Evolutionary conservation across 1,140 invertebrate genomes (phyloP), one percentile per base, ranked within the genome.

Genomic region (Saccostrea echinata): DNA sequence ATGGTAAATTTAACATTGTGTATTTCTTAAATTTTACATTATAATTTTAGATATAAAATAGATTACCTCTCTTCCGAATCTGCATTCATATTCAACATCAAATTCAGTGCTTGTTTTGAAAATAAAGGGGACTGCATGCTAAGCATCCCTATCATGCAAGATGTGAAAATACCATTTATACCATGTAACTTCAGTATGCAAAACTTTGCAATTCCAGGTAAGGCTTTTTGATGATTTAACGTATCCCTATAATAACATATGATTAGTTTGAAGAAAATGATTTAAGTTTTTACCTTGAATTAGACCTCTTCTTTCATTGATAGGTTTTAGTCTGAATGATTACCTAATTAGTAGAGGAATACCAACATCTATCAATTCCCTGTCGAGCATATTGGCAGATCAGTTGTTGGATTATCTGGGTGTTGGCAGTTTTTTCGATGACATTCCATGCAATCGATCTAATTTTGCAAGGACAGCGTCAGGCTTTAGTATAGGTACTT

Each of bases 81-180:
- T 18, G 82, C 80, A 27, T 90, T 83, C 82, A 11, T 86, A 13
- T 81, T 90, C 21, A 88, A 84, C 52, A 52, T 88, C 24, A 84
- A 87, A 13, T n/a, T 90, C 16, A 90, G 87, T 71, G 84, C 88
- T 33, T 90, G 89, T 84, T 88, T 88, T 27, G 87, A 88, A 64
- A 82, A 9, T 16, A 82, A 84, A 52, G 81, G 80, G 4, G 55
- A 64, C 43, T 89, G 88, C 71, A 33, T 33, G 43, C 52, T 84
- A 13, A 55, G 30, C 30, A 24, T 84, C 33, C 24, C 55, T 33
- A 53, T 84, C 18, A 27, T 84, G n/a, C 35, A 51, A 55, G 27
- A 84, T 33, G 83, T 61, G n/a, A 61, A 55, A 57, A 57, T 84
- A 30, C 83, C 83, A 33, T 27, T 84, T 12, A 2, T 57, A 12